Conservation (phyloP, 2,113 vertebrate species). For the Labrus mixtus region DNA sequence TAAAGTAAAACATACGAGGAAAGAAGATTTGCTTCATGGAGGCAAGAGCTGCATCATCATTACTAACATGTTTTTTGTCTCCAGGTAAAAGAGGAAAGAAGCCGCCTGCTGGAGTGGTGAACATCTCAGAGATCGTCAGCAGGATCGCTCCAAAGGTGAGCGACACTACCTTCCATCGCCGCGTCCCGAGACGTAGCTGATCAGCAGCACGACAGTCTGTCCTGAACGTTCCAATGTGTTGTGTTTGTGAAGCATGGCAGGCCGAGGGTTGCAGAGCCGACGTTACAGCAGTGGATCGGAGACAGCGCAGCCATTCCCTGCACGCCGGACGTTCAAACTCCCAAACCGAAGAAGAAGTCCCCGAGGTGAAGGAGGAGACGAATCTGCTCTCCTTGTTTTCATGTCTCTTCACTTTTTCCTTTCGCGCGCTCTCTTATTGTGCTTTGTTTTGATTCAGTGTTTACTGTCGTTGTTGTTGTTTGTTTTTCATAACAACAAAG, state of each 20-base stretch:
- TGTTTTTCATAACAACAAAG: too few relatives aligned
- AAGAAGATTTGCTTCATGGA: too few relatives aligned
- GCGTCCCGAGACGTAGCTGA: not conserved
- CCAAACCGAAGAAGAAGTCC: constrained; percentile 82
- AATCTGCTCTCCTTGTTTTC: too few relatives aligned
- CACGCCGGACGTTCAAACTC: constrained; percentile 85
- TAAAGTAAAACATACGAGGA: too few relatives aligned
- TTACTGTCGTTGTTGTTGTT: too few relatives aligned
- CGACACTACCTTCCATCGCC: not conserved
- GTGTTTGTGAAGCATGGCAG: constrained; percentile 82
- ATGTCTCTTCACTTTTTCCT: too few relatives aligned
- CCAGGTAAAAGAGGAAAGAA: constrained; percentile 84
- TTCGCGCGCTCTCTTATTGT: too few relatives aligned
- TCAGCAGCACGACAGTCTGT: not conserved
- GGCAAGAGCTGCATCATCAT: too few relatives aligned
- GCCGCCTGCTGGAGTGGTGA: constrained; percentile 69
- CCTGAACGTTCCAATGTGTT: accelerated
- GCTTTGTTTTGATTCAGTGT: too few relatives aligned
- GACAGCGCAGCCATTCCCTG: constrained; percentile 91
- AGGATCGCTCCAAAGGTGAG: constrained; percentile 95
- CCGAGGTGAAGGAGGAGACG: constrained; percentile 78
- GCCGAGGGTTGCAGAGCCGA: constrained; percentile 80
- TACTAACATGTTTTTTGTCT: not conserved
- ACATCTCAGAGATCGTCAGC: constrained; percentile 94
- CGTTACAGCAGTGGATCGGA: constrained; percentile 93